Evolutionary conservation across 2,888 invertebrate species (phyloP).

Genomic region (Tinea pellionella): DNA sequence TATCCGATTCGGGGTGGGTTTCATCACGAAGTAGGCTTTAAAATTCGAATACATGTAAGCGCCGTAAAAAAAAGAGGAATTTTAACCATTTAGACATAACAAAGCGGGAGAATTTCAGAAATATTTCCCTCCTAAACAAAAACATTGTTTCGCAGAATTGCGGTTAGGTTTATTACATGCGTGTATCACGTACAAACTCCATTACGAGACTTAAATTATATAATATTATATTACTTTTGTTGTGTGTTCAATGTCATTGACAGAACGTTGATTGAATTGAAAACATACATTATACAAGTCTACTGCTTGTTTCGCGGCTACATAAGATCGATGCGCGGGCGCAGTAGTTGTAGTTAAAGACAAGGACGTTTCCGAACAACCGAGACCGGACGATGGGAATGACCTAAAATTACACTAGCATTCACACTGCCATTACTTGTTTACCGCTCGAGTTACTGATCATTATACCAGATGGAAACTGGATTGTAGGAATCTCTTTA

Average conservation of each 20-base stretch:
- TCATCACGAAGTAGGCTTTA: not conserved
- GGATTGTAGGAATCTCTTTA: conserved; percentile 7
- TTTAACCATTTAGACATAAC: not conserved
- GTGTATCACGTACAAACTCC: not conserved
- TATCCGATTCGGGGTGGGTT: not conserved
- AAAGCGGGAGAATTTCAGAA: not conserved
- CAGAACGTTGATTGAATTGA: conserved; percentile 26
- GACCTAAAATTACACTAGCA: conserved; percentile 44
- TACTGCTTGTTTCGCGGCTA: conserved; percentile 21
- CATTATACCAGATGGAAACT: conserved; percentile 6
- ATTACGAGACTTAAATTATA: not conserved
- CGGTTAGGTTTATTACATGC: not conserved
- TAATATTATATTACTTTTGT: not conserved
- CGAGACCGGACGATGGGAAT: conserved; percentile 40
- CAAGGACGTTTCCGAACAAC: conserved; percentile 34
- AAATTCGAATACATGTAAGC: not conserved
- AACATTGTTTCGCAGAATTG: not conserved
- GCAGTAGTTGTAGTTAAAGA: not conserved
- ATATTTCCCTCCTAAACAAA: not conserved
- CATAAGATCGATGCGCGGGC: not conserved
- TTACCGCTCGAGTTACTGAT: conserved; percentile 2
- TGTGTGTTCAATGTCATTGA: conserved; percentile 27
- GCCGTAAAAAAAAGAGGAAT: not conserved
- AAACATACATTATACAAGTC: conserved; percentile 22
- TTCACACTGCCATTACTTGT: conserved; percentile 12